These are phyloP conservation scores for Oncorhynchus nerka DNA, from an alignment of 2,113 vertebrate species.

Conservation along the genomic window DNA sequence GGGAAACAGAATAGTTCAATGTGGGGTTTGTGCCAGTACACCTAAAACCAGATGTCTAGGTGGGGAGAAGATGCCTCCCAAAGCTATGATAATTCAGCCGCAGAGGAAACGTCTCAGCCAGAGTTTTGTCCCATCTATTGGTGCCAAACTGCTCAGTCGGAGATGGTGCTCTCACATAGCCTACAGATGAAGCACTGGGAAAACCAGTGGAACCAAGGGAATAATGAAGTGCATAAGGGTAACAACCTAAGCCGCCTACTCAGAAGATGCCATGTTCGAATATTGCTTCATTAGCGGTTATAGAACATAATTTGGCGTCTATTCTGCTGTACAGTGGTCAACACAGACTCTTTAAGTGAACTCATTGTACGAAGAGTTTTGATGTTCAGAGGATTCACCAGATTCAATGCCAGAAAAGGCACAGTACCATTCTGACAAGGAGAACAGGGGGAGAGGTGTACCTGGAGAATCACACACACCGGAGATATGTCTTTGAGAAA, in stretches of 20 bases:
- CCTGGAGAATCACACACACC: constrained; percentile 25
- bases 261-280: neutral
- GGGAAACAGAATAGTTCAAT: neutral
- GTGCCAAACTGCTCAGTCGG: constrained; percentile 32
- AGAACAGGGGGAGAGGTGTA: neutral
- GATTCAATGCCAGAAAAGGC: neutral
- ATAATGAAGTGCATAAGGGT: constrained; percentile 40
- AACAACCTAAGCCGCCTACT: neutral
- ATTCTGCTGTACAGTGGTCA: neutral
- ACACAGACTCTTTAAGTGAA: neutral
- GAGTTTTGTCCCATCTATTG: constrained; percentile 37
- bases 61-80: constrained; percentile 30
- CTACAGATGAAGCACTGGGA: constrained; percentile 36
- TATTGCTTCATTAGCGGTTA: neutral
- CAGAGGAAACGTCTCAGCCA: constrained; percentile 49
- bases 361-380: neutral
- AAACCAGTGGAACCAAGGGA: constrained; percentile 48
- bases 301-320: neutral
- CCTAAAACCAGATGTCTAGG: constrained; percentile 50
- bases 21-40: constrained; percentile 16
- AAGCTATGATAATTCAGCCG: constrained; percentile 35
- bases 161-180: constrained; percentile 7
- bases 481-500: constrained; percentile 40
- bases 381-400: neutral
- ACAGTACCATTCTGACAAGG: neutral